Base-by-base conservation (phyloP, 2,888 invertebrate species). In the Mythimna pallens region DNA sequence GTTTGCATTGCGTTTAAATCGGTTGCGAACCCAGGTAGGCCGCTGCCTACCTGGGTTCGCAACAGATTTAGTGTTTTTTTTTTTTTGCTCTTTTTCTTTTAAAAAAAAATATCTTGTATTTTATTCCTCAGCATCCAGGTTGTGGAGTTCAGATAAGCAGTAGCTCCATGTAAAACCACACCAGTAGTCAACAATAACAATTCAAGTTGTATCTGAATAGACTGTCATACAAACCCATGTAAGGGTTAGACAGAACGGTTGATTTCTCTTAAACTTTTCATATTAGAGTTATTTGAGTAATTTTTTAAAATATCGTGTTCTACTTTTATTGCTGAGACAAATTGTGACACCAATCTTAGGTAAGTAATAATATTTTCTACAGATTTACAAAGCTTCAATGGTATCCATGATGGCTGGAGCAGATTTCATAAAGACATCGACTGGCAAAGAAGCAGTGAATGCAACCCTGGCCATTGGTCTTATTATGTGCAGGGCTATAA, bases 341-440 rank as follows among this genome's bases (percentile, higher is more conserved):
- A 55, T 55, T 55, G 5, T 7, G 12, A 25, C 22, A 55, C 30
- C 3, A 3, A 57, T 6, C 17, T 8, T 7, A 57, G 34, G 3
- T 20, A 58, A 34, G 8, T 20, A 58, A 34, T 58, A 34, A 34
- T 9, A 10, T 58, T n/a, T 20, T 8, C n/a, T 63, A 36, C 85
- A 97, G 97, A 97, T 99, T 3, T 99, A 99, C 92, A 98, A 97
- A 91, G 98, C 98, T 0, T 98, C 99, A 30, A 97, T 99, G 96
- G 97, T 98, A 59, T 98, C 99, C 34, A 99, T 99, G 99, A 97
- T 98, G 97, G 99, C 99, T 72, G 99, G 99, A 20, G 98, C 99
- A 7, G 99, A 99, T 94, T 99, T 99, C 90, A 99, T 99, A 78
- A 99, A 99, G 95, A 99, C 99, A 5, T 99, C 99, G 0, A 99